Evolutionary conservation across 2,113 vertebrate species (phyloP).

Genomic region (Chlamydotis undulata): DNA sequence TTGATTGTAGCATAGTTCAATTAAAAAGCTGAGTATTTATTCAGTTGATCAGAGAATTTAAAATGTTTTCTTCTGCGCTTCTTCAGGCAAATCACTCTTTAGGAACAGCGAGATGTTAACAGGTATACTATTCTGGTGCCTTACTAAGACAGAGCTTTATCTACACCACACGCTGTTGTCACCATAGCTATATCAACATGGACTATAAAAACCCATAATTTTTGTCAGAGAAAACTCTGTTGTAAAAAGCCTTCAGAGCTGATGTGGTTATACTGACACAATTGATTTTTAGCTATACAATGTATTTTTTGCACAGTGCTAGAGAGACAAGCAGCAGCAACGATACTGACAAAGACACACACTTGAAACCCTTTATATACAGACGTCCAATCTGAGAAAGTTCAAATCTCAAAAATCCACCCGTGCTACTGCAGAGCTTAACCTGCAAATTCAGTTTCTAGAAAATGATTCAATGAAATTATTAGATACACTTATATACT

Average conservation of each 20-base stretch:
- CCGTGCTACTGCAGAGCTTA: not conserved
- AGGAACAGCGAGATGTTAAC: not conserved
- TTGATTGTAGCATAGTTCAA: not conserved
- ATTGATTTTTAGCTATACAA: not conserved
- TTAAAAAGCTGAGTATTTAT: not conserved
- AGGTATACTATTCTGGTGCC: not conserved
- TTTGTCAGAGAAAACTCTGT: not conserved
- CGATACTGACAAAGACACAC: not conserved
- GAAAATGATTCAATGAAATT: not conserved
- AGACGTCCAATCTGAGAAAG: not conserved
- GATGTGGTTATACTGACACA: not conserved
- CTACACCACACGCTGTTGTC: not conserved
- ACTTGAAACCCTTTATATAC: not conserved
- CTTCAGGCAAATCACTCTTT: not conserved
- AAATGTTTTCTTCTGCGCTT: not conserved
- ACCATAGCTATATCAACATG: not conserved
- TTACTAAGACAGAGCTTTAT: not conserved
- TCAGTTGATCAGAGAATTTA: not conserved
- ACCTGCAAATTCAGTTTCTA: not conserved
- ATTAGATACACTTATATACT: conserved; percentile 52
- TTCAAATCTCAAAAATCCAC: not conserved
- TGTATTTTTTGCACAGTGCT: not conserved
- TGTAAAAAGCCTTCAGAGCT: not conserved
- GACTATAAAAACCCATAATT: not conserved
- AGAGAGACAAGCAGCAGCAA: not conserved